Base-by-base conservation (phyloP, 2,113 vertebrate genomes). In the Lonchura striata region DNA sequence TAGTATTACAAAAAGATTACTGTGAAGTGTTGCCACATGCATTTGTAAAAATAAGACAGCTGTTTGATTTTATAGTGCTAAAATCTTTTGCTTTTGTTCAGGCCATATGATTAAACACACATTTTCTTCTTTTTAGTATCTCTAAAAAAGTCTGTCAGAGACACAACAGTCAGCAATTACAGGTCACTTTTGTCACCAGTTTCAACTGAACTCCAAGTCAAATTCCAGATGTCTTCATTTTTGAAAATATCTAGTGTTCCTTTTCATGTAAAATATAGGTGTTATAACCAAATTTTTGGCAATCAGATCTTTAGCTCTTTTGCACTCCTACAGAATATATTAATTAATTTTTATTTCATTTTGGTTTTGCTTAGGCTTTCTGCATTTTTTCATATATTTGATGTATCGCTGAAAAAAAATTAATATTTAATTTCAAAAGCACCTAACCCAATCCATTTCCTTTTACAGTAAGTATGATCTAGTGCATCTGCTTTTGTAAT, bases 401-500 rank as follows among this genome's bases (percentile, higher is more conserved):
- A 82, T 77, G 24, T 39, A 56, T 82, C 79, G 74, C 66, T 83
- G 41, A 72, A 63, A 92, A 63, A 92, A 96, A 91, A 86, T 28
- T 47, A 87, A 64, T 69, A 88, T 80, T 84, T 91, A 88, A 92
- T 80, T 93, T 88, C 42, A 61, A 91, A 66, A 93, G 31, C 56
- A 86, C 65, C 76, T 90, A 72, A 52, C 18, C 46, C 35, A 94
- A 88, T n/a, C 60, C 16, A 80, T 46, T 81, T 42, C 74, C 47
- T 92, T 91, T 92, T 82, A 90, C 8, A 66, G 71, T 92, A 88
- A 91, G 23, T 33, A 56, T 59, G 39, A 84, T 44, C 74, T 72
- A 88, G 49, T 71, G 35, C 52, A 60, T 82, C 54, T 44, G 30
- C 79, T 94, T 97, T 84, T 96, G 60, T 86, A 88, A 89, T 83